Base-by-base conservation (phyloP, 2,113 vertebrate species). In the Amphilophus citrinellus region DNA sequence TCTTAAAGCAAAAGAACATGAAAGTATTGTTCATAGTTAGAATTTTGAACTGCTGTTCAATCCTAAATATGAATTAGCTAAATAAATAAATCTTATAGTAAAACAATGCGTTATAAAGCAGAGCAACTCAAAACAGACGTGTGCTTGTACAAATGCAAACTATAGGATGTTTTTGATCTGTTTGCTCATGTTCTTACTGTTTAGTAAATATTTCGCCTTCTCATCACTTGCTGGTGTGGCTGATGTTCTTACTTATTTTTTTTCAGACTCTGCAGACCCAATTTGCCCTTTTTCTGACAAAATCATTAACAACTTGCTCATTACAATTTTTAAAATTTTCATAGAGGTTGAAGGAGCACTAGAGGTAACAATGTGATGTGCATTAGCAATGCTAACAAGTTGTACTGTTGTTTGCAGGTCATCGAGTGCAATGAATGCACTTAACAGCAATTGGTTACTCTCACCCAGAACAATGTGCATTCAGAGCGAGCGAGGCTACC, bases 181-280 rank as follows among this genome's bases (percentile, higher is more conserved):
- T 7, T 39, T 18, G 35, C 61, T 39, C 61, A 20, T 13, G 20
- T 1, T 63, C 35, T 63, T 14, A 63, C 61, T 18, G 18, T 39
- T 39, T n/a, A 2, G 32, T 62, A 7, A 37, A 20, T 62, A 62
- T 27, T 27, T 27, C 27, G 27, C 27, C 27, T 27, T 27, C 27
- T 27, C 27, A 27, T 27, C 27, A 27, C 27, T 27, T 27, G 27
- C 27, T 27, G 27, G n/a, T n/a, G n/a, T 22, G 3, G 0, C 0
- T 8, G 35, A 65, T 65, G 20, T 13, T 6, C 20, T 39, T 35
- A 14, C 18, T 63, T 20, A 13, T n/a, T 4, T 5, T 0, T 18
- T 65, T 65, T 10, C 20, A 39, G 20, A 63, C n/a, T 35, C 61
- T n/a, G 32, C 35, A 37, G 32, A 63, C 6, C n/a, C 35, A 65